Evolutionary conservation across 2,113 vertebrate genomes (phyloP).

Genomic region (Catharus minimus): DNA sequence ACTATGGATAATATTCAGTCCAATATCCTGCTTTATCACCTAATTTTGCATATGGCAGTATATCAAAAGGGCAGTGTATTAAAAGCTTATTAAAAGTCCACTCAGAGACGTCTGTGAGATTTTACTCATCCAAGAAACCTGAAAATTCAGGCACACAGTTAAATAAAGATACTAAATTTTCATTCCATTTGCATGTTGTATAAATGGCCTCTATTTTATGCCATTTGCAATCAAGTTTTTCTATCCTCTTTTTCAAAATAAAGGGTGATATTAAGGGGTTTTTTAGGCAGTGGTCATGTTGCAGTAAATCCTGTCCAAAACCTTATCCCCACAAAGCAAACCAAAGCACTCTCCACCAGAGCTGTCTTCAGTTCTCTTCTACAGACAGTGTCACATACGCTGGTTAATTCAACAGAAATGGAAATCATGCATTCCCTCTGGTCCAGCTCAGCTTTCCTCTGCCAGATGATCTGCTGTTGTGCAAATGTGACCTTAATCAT

Average conservation of each 20-base stretch:
- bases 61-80: not conserved
- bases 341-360: not conserved
- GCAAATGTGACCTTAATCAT: not conserved
- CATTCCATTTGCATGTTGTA: not conserved
- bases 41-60: not conserved
- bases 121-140: not conserved
- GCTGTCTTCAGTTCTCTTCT: not conserved
- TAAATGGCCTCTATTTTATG: not conserved
- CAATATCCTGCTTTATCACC: not conserved
- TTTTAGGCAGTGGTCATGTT: not conserved
- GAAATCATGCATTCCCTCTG: not conserved
- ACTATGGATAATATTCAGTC: not conserved
- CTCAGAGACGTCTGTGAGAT: not conserved
- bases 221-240: not conserved
- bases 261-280: not conserved
- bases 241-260: not conserved
- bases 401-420: not conserved
- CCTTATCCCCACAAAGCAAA: not conserved
- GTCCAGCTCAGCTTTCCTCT: not conserved
- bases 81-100: not conserved
- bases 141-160: not conserved
- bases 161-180: not conserved
- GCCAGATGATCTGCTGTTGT: not conserved
- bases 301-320: not conserved
- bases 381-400: no score